These are phyloP conservation scores for Eleginops maclovinus DNA, from an alignment of 2,113 vertebrate species.

Conservation along the genomic window DNA sequence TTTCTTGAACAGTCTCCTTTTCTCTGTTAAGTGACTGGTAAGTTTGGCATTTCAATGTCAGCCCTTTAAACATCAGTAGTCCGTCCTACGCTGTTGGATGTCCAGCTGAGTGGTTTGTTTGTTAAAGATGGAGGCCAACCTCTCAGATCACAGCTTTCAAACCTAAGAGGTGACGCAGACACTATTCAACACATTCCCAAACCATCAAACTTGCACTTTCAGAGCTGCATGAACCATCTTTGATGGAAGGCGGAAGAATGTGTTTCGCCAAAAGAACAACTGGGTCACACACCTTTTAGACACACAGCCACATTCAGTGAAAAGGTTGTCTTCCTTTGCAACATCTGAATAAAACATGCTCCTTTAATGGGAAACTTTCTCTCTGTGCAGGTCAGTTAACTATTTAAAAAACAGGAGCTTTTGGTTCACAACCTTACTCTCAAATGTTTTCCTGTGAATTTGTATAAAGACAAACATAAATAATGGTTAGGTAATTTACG, in stretches of 20 bases:
- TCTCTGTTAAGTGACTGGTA: background rate
- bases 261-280: conserved; percentile 40
- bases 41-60: background rate
- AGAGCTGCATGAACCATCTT: conserved; percentile 18
- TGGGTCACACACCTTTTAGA: conserved; percentile 26
- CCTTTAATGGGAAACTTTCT: conserved; percentile 38
- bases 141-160: conserved; percentile 23
- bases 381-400: conserved; percentile 2
- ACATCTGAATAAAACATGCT: conserved; percentile 69
- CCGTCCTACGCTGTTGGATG: background rate
- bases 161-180: conserved; percentile 14
- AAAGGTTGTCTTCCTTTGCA: conserved; percentile 52
- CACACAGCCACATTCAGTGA: conserved; percentile 37
- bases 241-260: conserved; percentile 12
- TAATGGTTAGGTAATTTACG: background rate
- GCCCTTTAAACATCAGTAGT: background rate
- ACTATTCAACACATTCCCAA: conserved; percentile 18
- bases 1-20: background rate
- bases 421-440: background rate
- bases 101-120: background rate
- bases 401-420: background rate
- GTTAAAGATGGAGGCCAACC: background rate
- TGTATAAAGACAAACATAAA: background rate
- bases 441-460: background rate
- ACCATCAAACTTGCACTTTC: conserved; percentile 53